phyloP scores from a whole-genome alignment of 2,888 invertebrate species.

The Nephrotoma flavescens region DNA sequence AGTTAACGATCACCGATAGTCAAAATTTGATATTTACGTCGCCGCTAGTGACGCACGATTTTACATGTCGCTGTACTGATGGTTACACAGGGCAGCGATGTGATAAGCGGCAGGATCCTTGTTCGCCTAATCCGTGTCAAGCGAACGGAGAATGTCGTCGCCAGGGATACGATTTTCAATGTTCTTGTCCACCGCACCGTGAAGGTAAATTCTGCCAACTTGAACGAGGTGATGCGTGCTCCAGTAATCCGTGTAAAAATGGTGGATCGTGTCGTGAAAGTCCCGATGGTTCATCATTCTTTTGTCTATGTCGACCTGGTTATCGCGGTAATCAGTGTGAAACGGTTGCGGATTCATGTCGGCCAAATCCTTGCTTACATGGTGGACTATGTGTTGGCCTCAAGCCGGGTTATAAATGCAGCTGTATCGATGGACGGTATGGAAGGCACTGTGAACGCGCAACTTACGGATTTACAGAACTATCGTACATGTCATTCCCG shows the following conservation, averaged over 20 bases:
- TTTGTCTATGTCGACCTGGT: slow-evolving; percentile 82
- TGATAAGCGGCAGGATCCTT: slow-evolving; percentile 79
- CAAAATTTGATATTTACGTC: slow-evolving; percentile 69
- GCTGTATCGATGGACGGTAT: slow-evolving; percentile 76
- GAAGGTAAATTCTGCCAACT: slow-evolving; percentile 75
- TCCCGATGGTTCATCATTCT: slow-evolving; percentile 75
- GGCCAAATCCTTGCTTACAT: slow-evolving; percentile 83
- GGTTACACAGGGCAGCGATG: slow-evolving; percentile 74
- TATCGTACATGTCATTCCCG: slow-evolving; percentile 82
- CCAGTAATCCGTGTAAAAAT: slow-evolving; percentile 74
- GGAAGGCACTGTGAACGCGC: slow-evolving; percentile 84
- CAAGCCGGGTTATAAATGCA: slow-evolving; percentile 75
- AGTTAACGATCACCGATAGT: slow-evolving; percentile 64
- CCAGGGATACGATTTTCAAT: slow-evolving; percentile 70
- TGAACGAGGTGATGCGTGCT: slow-evolving; percentile 72
- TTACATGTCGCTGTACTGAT: slow-evolving; percentile 64
- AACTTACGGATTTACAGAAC: slow-evolving; percentile 75
- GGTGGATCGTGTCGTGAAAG: slow-evolving; percentile 85
- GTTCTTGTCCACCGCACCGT: slow-evolving; percentile 60
- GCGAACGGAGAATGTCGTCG: slow-evolving; percentile 72
- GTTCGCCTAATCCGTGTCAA: slow-evolving; percentile 77
- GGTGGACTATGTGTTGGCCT: slow-evolving; percentile 78
- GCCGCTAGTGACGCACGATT: slow-evolving; percentile 62
- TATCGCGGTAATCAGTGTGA: slow-evolving; percentile 87
- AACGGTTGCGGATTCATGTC: slow-evolving; percentile 73